Evolutionary conservation across 1,140 invertebrate genomes (phyloP), one percentile per base, ranked within the genome.

Genomic region (Drosophila kurseongensis): DNA sequence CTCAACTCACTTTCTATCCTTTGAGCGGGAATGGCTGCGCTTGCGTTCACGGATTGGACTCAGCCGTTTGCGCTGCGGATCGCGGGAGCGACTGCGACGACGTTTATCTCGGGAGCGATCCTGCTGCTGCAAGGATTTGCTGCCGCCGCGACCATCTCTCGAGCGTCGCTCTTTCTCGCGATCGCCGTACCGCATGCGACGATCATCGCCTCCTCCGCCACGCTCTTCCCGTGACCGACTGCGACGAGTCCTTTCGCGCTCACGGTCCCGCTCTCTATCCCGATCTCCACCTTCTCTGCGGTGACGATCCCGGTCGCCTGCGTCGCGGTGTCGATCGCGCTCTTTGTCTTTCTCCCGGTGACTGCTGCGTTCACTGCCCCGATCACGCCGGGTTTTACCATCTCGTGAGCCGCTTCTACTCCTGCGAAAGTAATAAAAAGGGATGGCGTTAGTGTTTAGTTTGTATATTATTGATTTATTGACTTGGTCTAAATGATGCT

Each of bases 111-210:
- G 52, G 5, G 75, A 77, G 2, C 42, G 56, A 54, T 85, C 86
- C 7, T 58, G 67, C 9, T 58, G 67, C 9, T 77, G 83, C 36
- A 63, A n/a, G 23, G 60, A 63, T 32, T 89, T 89, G 45, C 84
- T 80, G 59, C 65, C 62, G 6, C 77, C 82, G n/a, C 89, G 80
- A 41, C 88, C 90, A 41, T 95, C 94, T 74, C 92, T 93, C 36
- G 94, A 94, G 54, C 93, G 92, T 59, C 93, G 94, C 16, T 94
- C 92, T 76, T 92, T 72, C 13, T 72, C 75, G 27, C 62, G 60
- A 14, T 54, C 63, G 2, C 75, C 59, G 9, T 62, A 36, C 0
- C 77, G 60, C 93, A 55, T 54, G 9, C 69, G 45, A 5, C 75
- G 62, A 18, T 62, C 74, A 47, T 58, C 77, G 14, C 13, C 57